Conservation (phyloP, 2,797 vertebrate species). For the Pantherophis alleghaniensis region DNA sequence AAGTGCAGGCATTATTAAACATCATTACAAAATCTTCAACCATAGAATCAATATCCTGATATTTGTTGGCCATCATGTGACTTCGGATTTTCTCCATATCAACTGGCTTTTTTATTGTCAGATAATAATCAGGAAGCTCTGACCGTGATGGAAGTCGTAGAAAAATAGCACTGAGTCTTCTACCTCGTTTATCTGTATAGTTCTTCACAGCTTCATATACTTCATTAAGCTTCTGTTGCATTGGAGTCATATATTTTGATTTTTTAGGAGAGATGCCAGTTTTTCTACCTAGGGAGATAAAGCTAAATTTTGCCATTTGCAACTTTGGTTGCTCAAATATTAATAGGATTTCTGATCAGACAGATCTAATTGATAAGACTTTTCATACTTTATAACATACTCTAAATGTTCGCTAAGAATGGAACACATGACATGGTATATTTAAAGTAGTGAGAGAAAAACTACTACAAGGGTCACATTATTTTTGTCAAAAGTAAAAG, state of each 20-base stretch:
- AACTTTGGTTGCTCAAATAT: not conserved
- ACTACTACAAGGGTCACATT: not conserved
- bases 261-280: constrained; percentile 94
- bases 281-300: constrained; percentile 79
- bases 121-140: constrained; percentile 95
- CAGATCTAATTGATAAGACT: not conserved
- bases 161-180: constrained; percentile 96
- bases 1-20: constrained; percentile 99
- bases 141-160: constrained; percentile 93
- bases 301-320: constrained; percentile 5
- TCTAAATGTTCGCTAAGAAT: not conserved
- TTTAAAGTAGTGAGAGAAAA: not conserved
- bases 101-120: constrained; percentile 95
- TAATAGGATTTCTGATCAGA: not conserved
- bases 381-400: not conserved
- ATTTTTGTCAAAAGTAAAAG: not conserved
- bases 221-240: constrained; percentile 97
- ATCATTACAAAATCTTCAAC: constrained; percentile 97
- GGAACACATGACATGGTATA: not conserved
- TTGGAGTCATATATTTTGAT: constrained; percentile 94
- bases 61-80: constrained; percentile 97
- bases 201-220: constrained; percentile 98
- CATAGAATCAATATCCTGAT: constrained; percentile 96
- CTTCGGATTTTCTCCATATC: constrained; percentile 98
- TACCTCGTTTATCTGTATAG: constrained; percentile 93